Evolutionary conservation across 37 sponge, comb jelly and placozoan species (phyloP), one percentile per base, ranked within the genome.

Genomic region (Spongilla lacustris): DNA sequence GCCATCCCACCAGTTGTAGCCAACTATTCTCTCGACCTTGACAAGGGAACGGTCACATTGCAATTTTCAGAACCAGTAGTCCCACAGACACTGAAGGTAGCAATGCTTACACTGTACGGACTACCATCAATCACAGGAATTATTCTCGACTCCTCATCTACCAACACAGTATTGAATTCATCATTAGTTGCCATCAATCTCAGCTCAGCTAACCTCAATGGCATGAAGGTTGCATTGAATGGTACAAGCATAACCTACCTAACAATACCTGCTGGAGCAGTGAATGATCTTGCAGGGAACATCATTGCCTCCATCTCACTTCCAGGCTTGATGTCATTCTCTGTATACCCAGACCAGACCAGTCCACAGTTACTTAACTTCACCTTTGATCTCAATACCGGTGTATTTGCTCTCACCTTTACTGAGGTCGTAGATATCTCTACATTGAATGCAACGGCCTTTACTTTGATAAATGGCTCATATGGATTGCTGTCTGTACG

Each of bases 51-150:
- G 13, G 73, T 97, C n/a, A 84, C 69, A 17, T 25, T 95, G 37
- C 85, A 84, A 67, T 97, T 97, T 75, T 84, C 87, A 66, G 97
- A 97, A 50, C 91, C 94, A 21, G 73, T 95, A 6, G 36, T 66
- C 29, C 70, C 86, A 13, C 24, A 68, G 22, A 21, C 78, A 2
- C 27, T 95, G 8, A 38, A 69, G 28, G 49, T 89, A 10, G 67
- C 71, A 19, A 85, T 88, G 13, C 36, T 95, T 24, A 80, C 84
- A 19, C 72, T 95, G 31, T 48, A 71, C 49, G 32, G 69, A 6
- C 36, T 67, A 14, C 49, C 29, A 29, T 13, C 48, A 19, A 87
- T 79, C 2, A 83, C 86, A 46, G 67, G 26, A 29, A 73, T 92
- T 8, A 50, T 19, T 69, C 80, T 90, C 31, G 21, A 33, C 4